phyloP scores from a whole-genome alignment of 2,797 vertebrate genomes.

The Natrix natrix region DNA sequence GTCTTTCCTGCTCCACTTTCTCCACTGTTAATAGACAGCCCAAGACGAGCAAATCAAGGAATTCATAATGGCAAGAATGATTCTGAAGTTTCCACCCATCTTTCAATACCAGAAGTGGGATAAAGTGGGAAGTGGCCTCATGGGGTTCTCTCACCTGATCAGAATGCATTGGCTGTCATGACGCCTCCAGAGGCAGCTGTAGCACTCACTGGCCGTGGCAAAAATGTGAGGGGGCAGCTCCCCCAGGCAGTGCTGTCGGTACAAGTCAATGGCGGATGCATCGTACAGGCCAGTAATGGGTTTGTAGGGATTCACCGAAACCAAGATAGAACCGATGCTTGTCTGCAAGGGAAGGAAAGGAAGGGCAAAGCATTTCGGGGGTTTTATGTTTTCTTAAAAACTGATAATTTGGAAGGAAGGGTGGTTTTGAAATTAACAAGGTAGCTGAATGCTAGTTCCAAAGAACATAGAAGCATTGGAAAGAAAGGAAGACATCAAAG shows the following conservation, averaged over 20 bases:
- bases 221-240: conserved; percentile 92
- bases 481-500: background rate
- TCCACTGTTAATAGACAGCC: conserved; percentile 71
- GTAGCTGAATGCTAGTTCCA: background rate
- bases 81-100: background rate
- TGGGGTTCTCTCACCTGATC: conserved; percentile 80
- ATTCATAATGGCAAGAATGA: background rate
- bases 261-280: conserved; percentile 76
- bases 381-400: background rate
- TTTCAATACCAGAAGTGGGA: background rate
- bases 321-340: conserved; percentile 91
- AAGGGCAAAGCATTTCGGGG: conserved; percentile 41
- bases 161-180: conserved; percentile 93
- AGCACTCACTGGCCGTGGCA: conserved; percentile 90
- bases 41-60: background rate
- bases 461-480: background rate
- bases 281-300: conserved; percentile 83
- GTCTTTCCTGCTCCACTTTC: conserved; percentile 95
- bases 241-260: conserved; percentile 87
- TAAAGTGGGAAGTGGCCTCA: background rate
- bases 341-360: conserved; percentile 71
- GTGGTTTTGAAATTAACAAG: background rate
- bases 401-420: background rate
- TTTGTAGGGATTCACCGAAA: conserved; percentile 90
- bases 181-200: conserved; percentile 92